Evolutionary conservation across 1,140 invertebrate genomes (phyloP), one percentile per base, ranked within the genome.

Genomic region (Plutomurus gul): DNA sequence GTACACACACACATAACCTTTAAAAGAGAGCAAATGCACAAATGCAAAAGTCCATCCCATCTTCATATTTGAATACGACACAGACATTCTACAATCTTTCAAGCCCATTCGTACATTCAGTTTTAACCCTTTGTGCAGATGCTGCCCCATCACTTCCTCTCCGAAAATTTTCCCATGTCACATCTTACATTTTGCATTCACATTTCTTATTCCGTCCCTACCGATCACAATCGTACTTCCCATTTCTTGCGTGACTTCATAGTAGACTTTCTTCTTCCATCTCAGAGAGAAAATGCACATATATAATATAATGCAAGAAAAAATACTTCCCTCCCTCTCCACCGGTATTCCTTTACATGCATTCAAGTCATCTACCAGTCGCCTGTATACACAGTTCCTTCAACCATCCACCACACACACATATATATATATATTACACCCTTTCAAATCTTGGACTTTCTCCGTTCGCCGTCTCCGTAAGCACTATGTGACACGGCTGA

Each of bases 61-160:
- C n/a, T n/a, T n/a, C n/a, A n/a, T n/a, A n/a, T n/a, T n/a, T n/a
- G n/a, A n/a, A n/a, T n/a, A n/a, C n/a, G n/a, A n/a, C n/a, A n/a
- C n/a, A n/a, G n/a, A n/a, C n/a, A n/a, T n/a, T n/a, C n/a, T n/a
- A n/a, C n/a, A n/a, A n/a, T n/a, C n/a, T n/a, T n/a, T 47, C n/a
- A 16, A 6, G 1, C 11, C 43, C n/a, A 47, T 20, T 22, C 18
- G 18, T 51, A 51, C 10, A 6, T n/a, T 25, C 7, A 65, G 51
- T 60, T 60, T n/a, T n/a, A 60, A 65, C 56, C 56, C 56, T 65
- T 65, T 65, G 56, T 51, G 56, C 56, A 65, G 25, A 65, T 65
- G 56, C 16, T 65, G 56, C 13, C 56, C 56, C 18, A 33, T 33
- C 25, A n/a, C 30, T 65, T 65, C 56, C 25, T 65, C 13, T 36